Evolutionary conservation across 2,888 invertebrate genomes (phyloP).

Genomic region (Tipula helvola): DNA sequence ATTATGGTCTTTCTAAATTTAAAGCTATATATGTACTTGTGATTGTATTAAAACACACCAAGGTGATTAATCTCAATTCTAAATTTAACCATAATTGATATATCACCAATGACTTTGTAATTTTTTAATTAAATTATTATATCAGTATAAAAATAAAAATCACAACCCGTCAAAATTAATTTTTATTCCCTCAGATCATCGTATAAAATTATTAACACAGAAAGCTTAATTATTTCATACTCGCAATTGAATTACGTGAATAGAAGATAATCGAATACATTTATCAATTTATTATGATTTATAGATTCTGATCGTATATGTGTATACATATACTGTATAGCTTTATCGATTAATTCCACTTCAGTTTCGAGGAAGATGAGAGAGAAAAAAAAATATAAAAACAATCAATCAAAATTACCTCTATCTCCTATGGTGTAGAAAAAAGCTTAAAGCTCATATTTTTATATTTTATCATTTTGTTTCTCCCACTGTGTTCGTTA

Average conservation of each 20-base stretch:
- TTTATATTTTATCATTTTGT: neutral
- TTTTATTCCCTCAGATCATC: neutral
- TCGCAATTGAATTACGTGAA: neutral
- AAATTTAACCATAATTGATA: no score
- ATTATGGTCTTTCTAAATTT: no score
- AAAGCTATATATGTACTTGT: no score
- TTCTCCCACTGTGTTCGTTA: neutral
- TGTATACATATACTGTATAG: neutral
- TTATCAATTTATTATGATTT: neutral
- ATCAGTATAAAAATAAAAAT: no score
- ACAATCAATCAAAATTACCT: neutral
- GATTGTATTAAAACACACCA: no score
- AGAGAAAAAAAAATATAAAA: neutral
- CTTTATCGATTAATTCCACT: neutral
- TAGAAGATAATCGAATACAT: neutral
- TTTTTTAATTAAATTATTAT: no score
- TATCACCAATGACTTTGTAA: no score
- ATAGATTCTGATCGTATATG: neutral
- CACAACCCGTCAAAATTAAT: neutral
- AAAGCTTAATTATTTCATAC: neutral
- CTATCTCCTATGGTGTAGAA: neutral
- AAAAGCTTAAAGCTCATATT: neutral
- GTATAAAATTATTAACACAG: neutral
- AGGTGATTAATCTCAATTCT: no score
- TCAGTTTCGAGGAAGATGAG: neutral